phyloP scores from a whole-genome alignment of 2,797 vertebrate genomes.

The Leptoclinus maculatus region DNA sequence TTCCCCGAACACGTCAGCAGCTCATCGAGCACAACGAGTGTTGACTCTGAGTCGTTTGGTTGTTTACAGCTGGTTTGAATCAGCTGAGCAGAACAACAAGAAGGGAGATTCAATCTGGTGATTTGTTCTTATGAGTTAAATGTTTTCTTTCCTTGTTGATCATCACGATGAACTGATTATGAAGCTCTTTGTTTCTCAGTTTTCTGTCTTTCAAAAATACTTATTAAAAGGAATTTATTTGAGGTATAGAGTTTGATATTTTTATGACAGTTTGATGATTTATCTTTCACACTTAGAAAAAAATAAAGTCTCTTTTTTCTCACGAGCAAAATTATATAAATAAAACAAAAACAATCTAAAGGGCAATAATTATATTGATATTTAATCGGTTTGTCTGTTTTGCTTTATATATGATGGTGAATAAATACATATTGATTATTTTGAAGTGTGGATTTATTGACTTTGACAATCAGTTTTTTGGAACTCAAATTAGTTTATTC shows the following conservation, averaged over 20 bases:
- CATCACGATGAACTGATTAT: neutral
- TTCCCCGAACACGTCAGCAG: too few species aligned
- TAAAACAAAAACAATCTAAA: neutral
- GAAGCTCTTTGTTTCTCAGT: neutral
- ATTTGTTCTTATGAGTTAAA: too few species aligned
- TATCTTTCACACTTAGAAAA: neutral
- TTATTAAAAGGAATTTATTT: neutral
- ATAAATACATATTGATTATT: neutral
- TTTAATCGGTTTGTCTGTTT: neutral
- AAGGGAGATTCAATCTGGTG: too few species aligned
- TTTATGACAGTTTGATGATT: neutral
- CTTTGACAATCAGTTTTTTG: neutral
- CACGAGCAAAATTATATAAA: neutral
- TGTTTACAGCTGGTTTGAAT: too few species aligned
- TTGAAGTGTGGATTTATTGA: slow-evolving; percentile 1
- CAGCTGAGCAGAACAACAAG: neutral
- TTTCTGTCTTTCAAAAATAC: neutral
- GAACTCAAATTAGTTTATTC: too few species aligned
- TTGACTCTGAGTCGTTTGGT: neutral
- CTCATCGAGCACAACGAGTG: too few species aligned
- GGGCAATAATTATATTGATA: neutral
- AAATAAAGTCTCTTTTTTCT: neutral
- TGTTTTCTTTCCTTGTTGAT: neutral
- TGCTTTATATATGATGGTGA: neutral
- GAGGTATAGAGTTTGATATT: neutral